Percentiles rank a stretch among this genome's conserved stretches.
phyloP scores from a whole-genome alignment of 2,113 vertebrate species.

The Lepus americanus region DNA sequence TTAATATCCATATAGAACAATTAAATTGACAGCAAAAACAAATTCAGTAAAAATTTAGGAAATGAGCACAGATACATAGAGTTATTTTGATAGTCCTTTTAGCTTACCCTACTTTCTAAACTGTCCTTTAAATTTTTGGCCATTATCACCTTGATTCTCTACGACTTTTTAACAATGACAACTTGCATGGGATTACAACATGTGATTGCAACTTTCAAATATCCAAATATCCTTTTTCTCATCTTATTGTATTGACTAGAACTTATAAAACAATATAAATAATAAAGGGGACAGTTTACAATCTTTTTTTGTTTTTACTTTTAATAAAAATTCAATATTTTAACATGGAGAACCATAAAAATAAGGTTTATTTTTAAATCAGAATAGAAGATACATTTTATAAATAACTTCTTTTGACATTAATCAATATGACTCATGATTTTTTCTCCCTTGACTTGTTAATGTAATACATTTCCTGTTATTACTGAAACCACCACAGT shows the following conservation, averaged over 20 bases:
- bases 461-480: background rate
- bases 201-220: background rate
- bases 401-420: background rate
- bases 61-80: background rate
- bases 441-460: background rate
- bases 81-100: background rate
- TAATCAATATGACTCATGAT: background rate
- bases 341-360: background rate
- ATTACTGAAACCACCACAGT: background rate
- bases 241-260: background rate
- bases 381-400: slow-evolving; percentile 10
- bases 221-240: slow-evolving; percentile 11
- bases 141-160: background rate
- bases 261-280: slow-evolving; percentile 10
- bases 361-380: background rate
- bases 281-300: background rate
- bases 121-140: slow-evolving; percentile 16
- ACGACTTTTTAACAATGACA: background rate
- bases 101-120: background rate
- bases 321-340: background rate
- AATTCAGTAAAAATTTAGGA: background rate
- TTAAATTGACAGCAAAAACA: slow-evolving; percentile 32
- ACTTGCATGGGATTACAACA: background rate
- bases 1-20: background rate
- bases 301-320: background rate